Percentiles rank a stretch among this genome's conserved stretches.
Conservation (phyloP, 2,113 vertebrate species). For the Mungos mungo region DNA sequence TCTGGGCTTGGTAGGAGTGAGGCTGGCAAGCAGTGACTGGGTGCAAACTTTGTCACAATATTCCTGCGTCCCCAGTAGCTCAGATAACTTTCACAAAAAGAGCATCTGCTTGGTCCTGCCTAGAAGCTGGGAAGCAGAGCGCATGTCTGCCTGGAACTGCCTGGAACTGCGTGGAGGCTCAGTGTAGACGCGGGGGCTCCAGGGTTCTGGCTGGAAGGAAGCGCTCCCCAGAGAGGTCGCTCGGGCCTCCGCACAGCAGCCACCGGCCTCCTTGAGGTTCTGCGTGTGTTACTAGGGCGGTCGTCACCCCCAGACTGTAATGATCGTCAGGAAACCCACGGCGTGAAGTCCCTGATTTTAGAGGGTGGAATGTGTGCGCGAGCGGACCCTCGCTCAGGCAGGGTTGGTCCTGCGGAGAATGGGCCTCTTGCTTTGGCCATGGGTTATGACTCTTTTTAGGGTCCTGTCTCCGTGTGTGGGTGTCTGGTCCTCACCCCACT, state of each 20-base stretch:
- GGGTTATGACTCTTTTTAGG: background rate
- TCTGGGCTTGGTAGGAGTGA: background rate
- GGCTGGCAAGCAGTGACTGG: background rate
- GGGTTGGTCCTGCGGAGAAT: too few species aligned
- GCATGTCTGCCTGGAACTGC: background rate
- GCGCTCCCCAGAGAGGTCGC: background rate
- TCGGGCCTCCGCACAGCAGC: rapidly evolving
- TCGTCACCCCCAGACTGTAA: rapidly evolving
- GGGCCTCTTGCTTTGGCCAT: rapidly evolving
- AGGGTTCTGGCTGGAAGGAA: background rate
- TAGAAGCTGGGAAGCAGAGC: background rate
- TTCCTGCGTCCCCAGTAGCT: background rate
- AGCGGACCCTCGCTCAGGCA: background rate
- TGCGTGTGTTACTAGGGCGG: background rate
- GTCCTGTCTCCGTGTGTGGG: background rate
- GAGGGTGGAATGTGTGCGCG: rapidly evolving
- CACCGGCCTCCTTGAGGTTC: background rate
- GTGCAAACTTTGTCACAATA: background rate
- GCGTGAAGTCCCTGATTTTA: background rate
- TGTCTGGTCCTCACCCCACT: background rate
- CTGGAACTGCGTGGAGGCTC: background rate
- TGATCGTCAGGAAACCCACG: rapidly evolving
- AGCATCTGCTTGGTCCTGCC: background rate
- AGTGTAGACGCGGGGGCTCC: background rate
- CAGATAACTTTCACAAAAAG: background rate